These are phyloP conservation scores for Lycaon pictus DNA, from an alignment of 2,113 vertebrate species.

Conservation along the genomic window DNA sequence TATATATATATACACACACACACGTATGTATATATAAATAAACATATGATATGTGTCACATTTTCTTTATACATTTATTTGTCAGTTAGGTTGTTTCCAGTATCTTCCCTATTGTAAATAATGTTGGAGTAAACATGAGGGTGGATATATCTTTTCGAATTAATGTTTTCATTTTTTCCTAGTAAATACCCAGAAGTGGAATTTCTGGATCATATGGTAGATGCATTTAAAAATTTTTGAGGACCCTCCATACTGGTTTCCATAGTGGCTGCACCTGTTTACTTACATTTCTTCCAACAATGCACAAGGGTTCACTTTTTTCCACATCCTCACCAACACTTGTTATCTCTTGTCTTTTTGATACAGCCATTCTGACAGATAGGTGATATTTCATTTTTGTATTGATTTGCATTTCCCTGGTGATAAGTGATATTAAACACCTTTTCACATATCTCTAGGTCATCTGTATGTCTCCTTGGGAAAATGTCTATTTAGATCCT, in stretches of 20 bases:
- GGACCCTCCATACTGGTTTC: not conserved
- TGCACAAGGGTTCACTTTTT: not conserved
- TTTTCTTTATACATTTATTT: not conserved
- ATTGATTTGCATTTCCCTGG: not conserved
- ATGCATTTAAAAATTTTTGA: not conserved
- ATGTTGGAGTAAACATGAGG: not conserved
- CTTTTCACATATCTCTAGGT: not conserved
- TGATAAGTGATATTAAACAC: not conserved
- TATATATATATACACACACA: too few species aligned
- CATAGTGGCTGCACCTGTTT: not conserved
- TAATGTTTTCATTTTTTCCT: not conserved
- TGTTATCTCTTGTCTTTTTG: not conserved
- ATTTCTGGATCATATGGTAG: not conserved
- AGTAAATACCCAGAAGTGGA: not conserved
- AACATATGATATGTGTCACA: not conserved
- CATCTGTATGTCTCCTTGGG: not conserved
- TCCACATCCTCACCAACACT: not conserved
- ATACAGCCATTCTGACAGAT: not conserved
- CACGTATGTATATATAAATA: not conserved
- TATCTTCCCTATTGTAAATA: not conserved
- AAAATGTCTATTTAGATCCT: not conserved
- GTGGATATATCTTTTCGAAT: not conserved
- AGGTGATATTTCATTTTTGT: not conserved
- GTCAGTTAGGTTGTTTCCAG: not conserved
- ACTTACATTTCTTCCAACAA: not conserved